A percentile compares a stretch with the other conserved stretches of the same genome.
These are phyloP conservation scores for Melanerpes aurifrons DNA, from an alignment of 2,113 vertebrate genomes.

Conservation along the genomic window DNA sequence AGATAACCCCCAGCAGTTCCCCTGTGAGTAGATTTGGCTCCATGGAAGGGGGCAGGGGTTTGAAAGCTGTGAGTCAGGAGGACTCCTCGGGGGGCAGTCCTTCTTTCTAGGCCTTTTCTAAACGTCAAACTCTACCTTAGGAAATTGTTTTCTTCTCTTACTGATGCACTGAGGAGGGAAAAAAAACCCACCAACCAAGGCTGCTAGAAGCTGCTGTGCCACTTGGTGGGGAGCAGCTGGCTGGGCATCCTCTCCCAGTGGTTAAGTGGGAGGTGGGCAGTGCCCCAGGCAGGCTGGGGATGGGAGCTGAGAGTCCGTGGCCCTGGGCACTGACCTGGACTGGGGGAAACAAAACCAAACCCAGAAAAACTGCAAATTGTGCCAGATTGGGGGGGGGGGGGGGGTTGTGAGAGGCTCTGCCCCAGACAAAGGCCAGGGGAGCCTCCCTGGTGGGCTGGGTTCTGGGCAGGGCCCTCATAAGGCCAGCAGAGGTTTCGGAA, in stretches of 20 bases:
- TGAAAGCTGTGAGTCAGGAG: not conserved
- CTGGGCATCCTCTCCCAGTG: not conserved
- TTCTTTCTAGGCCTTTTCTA: conserved; percentile 25
- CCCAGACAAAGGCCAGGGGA: not conserved
- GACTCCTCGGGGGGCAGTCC: conserved; percentile 22
- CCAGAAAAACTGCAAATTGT: conserved; percentile 61
- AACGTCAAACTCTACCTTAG: not conserved
- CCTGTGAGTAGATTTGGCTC: conserved; percentile 8
- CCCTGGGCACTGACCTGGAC: not conserved
- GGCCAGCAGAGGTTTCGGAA: not conserved
- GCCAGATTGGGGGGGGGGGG: not conserved
- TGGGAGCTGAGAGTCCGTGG: not conserved
- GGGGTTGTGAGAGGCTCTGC: not conserved
- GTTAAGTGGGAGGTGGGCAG: not conserved
- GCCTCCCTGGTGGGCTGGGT: not conserved
- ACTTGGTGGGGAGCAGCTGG: not conserved
- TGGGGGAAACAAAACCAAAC: conserved; percentile 18
- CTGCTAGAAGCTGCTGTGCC: not conserved
- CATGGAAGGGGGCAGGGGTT: not conserved
- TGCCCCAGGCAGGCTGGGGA: not conserved
- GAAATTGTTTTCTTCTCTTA: conserved; percentile 1
- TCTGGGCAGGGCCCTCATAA: not conserved
- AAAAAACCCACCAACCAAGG: not conserved
- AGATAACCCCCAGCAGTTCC: not conserved
- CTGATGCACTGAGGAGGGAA: not conserved